A percentile compares a stretch with the other conserved stretches of the same genome.
Conservation (phyloP, 2,113 vertebrate species). For the Bufo gargarizans region DNA sequence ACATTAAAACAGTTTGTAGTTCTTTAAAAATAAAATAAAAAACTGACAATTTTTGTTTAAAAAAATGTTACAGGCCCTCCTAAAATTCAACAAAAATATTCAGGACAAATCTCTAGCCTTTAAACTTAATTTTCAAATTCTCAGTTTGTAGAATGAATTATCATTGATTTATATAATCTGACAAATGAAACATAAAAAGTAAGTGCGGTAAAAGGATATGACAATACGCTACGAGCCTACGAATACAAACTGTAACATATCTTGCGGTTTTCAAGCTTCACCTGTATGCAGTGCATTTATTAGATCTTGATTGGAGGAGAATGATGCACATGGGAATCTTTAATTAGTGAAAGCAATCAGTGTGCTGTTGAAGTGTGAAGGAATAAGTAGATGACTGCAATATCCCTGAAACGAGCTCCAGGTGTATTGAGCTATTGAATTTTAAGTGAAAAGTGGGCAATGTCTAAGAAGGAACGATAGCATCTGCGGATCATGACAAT, state of each 20-base stretch:
- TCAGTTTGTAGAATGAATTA: background rate
- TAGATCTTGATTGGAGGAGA: conserved; percentile 54
- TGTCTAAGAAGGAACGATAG: conserved; percentile 10
- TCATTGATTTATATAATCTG: background rate
- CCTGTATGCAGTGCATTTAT: conserved; percentile 38
- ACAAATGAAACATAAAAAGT: background rate
- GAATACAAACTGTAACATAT: background rate
- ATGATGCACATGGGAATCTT: conserved; percentile 57
- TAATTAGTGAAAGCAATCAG: conserved; percentile 57
- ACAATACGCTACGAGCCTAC: background rate
- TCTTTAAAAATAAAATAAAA: too few relatives aligned
- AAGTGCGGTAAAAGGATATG: background rate
- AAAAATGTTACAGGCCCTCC: too few relatives aligned
- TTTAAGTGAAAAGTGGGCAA: conserved; percentile 35
- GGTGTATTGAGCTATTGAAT: conserved; percentile 47
- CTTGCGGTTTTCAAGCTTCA: conserved; percentile 32
- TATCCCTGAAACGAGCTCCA: conserved; percentile 46
- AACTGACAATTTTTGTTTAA: too few relatives aligned
- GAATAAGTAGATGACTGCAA: conserved; percentile 49
- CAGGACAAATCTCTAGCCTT: too few relatives aligned
- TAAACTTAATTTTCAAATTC: background rate
- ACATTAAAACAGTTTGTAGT: background rate
- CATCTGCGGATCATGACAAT: conserved; percentile 43
- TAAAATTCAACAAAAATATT: too few relatives aligned
- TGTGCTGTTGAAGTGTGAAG: conserved; percentile 48